Evolutionary conservation across 1,140 invertebrate genomes (phyloP).

Genomic region (Helicoverpa armigera): DNA sequence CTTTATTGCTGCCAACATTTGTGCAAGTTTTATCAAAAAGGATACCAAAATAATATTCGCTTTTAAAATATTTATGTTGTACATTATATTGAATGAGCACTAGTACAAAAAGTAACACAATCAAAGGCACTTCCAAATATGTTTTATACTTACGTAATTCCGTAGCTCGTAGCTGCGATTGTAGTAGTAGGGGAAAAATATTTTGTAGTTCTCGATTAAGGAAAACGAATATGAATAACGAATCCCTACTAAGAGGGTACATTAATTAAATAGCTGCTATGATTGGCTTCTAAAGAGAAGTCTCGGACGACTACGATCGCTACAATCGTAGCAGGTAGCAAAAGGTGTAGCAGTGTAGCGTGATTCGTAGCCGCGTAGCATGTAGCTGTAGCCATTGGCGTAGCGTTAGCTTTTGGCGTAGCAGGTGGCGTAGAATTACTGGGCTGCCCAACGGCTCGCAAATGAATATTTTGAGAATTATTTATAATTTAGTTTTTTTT

Average conservation of each 20-base stretch:
- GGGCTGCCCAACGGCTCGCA: no score
- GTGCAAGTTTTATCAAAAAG: slow-evolving; percentile 49
- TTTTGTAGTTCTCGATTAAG: neutral
- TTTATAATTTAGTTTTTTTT: no score
- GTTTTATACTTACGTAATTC: neutral
- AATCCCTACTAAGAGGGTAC: no score
- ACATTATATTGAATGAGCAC: no score
- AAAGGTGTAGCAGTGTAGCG: neutral
- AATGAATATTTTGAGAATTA: no score
- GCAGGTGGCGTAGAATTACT: neutral
- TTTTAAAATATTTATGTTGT: neutral
- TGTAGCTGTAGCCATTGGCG: neutral
- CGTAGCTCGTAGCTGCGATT: slow-evolving; percentile 1
- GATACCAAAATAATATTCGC: neutral
- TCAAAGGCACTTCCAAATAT: neutral
- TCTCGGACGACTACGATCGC: neutral
- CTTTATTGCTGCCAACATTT: slow-evolving; percentile 71
- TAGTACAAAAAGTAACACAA: no score
- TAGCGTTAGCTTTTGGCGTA: neutral
- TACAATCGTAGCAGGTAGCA: neutral
- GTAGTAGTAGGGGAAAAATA: neutral
- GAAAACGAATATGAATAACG: neutral
- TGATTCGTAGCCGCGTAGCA: neutral
- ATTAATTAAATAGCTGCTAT: no score
- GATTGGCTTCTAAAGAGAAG: no score